Base-by-base conservation (phyloP, 2,797 vertebrate species). In the Rhynchotus rufescens region DNA sequence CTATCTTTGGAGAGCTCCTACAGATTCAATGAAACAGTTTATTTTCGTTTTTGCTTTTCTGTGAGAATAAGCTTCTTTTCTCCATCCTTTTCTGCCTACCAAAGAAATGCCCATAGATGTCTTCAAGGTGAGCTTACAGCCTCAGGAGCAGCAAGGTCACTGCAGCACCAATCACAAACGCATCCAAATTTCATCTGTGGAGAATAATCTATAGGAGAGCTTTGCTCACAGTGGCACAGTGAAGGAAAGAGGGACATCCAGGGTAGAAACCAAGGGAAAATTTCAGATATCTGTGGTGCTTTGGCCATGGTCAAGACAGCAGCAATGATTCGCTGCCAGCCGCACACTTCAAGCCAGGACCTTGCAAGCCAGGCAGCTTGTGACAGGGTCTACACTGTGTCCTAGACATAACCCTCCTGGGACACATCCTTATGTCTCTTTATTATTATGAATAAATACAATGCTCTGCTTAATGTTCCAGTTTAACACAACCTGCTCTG, bases 281-380 rank as follows among this genome's bases (percentile, higher is more conserved):
- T 47, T 65, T 91, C 5, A 11, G 72, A 86, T 72, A 45, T 82
- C 80, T 95, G 59, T 28, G 65, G 84, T 40, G 4, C 80, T 90
- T 86, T 62, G 72, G 77, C 42, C 59, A 6, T 5, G 65, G 89
- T 92, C 88, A 92, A 82, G 80, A 80, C 59, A 68, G 74, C 85
- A 91, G 47, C 78, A 80, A 82, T 42, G 85, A 75, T 90, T 93
- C 94, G 28, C 74, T 92, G 85, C 93, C 89, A 89, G 54, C 68
- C 44, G 45, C 26, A 20, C 11, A 2, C 57, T 72, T 80, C 52
- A 28, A 91, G 44, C 36, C 67, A 82, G 77, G 62, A 79, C 82
- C 82, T 44, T 56, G 80, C n/a, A 75, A 87, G 42, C 34, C 80
- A 90, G 19, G 12, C 61, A 65, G 34, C 86, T 80, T 38, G 22